phyloP scores from a whole-genome alignment of 2,888 invertebrate species.

The Eudasyphora cyanicolor region DNA sequence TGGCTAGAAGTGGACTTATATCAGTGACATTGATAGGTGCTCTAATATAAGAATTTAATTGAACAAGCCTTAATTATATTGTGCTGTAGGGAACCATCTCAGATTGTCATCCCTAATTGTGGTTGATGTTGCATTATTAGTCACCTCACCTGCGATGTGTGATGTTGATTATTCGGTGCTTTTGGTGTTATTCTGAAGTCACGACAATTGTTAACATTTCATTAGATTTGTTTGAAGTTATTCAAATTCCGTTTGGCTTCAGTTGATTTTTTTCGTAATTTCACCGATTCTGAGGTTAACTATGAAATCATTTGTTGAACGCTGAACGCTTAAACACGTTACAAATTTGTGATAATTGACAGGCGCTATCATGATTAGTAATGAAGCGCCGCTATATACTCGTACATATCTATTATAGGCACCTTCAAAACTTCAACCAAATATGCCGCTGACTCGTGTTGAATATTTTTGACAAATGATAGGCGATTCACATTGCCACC shows the following conservation, averaged over 20 bases:
- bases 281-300: slow-evolving; percentile 3
- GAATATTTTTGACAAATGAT: too few relatives aligned
- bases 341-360: slow-evolving; percentile 63
- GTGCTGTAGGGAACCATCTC: too few relatives aligned
- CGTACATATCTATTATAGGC: too few relatives aligned
- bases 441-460: too few relatives aligned
- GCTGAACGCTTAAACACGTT: slow-evolving; percentile 49
- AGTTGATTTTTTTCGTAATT: not conserved
- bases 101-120: not conserved
- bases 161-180: not conserved
- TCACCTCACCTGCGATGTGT: slow-evolving; percentile 26
- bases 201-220: slow-evolving; percentile 50
- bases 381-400: slow-evolving; percentile 6
- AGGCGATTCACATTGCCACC: too few relatives aligned
- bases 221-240: not conserved
- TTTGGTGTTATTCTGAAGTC: slow-evolving; percentile 41
- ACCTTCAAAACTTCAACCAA: not conserved
- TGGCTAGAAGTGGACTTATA: too few relatives aligned
- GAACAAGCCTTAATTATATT: too few relatives aligned
- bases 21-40: too few relatives aligned
- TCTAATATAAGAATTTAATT: too few relatives aligned
- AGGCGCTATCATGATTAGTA: slow-evolving; percentile 60
- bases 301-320: slow-evolving; percentile 60
- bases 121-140: not conserved
- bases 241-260: not conserved